Percentiles rank a stretch among this genome's conserved stretches.
Evolutionary conservation across 2,888 invertebrate species (phyloP).

Genomic region (Nezara viridula): DNA sequence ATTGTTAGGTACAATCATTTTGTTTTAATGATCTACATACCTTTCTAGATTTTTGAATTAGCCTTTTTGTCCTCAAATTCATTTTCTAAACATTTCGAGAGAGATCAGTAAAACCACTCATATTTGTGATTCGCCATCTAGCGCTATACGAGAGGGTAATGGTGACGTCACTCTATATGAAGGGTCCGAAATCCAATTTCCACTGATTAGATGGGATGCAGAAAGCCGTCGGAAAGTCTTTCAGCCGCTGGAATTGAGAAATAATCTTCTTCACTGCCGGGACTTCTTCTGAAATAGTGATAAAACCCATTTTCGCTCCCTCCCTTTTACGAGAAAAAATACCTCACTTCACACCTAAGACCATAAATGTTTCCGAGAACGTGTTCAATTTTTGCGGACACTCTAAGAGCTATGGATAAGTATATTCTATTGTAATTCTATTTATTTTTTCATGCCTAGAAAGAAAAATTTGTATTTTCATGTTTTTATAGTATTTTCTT

Average conservation of each 20-base stretch:
- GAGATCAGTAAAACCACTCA: too few relatives aligned
- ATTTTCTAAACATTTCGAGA: too few relatives aligned
- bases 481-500: too few relatives aligned
- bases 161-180: slow-evolving; percentile 2
- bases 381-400: neutral
- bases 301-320: slow-evolving; percentile 11
- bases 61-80: too few relatives aligned
- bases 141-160: neutral
- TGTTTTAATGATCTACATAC: too few relatives aligned
- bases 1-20: too few relatives aligned
- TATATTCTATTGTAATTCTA: neutral
- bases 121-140: neutral
- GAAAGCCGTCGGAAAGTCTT: slow-evolving; percentile 8
- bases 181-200: slow-evolving; percentile 23
- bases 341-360: neutral
- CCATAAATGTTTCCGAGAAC: neutral
- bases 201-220: slow-evolving; percentile 26
- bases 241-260: neutral
- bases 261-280: slow-evolving; percentile 3
- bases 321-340: neutral
- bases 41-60: too few relatives aligned
- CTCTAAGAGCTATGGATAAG: neutral
- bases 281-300: slow-evolving; percentile 8
- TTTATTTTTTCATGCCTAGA: too few relatives aligned
- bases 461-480: too few relatives aligned